A percentile compares a stretch with the other conserved stretches of the same genome.
phyloP scores from a whole-genome alignment of 2,113 vertebrate species.

The Embiotoca jacksoni region DNA sequence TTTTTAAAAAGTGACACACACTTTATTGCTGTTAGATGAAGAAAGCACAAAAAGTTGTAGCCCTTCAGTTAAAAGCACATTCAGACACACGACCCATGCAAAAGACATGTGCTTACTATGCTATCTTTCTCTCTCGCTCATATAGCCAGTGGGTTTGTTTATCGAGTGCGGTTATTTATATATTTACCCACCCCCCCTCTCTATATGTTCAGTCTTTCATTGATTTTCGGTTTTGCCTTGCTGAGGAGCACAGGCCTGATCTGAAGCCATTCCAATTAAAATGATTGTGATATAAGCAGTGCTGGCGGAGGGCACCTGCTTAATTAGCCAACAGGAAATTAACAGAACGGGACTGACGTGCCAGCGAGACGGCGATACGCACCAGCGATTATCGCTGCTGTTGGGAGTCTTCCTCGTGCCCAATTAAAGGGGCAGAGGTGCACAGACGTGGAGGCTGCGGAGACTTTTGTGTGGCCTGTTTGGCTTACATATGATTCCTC shows the following conservation, averaged over 20 bases:
- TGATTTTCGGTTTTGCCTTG: conserved; percentile 40
- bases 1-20: not conserved
- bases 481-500: conserved; percentile 11
- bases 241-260: conserved; percentile 41
- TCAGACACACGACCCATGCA: not conserved
- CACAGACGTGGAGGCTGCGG: conserved; percentile 18
- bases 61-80: conserved; percentile 11
- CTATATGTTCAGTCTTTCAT: conserved; percentile 32
- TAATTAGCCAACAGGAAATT: conserved; percentile 73
- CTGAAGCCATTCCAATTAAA: conserved; percentile 63
- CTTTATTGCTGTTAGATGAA: not conserved
- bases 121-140: not conserved
- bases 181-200: conserved; percentile 10
- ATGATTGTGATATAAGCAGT: conserved; percentile 47
- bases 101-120: not conserved
- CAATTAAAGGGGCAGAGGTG: conserved; percentile 56
- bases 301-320: conserved; percentile 49
- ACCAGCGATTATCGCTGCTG: conserved; percentile 53
- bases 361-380: conserved; percentile 43
- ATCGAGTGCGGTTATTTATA: conserved; percentile 78
- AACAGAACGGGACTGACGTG: conserved; percentile 42
- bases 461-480: conserved; percentile 31
- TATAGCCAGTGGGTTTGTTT: conserved; percentile 49
- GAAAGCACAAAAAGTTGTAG: not conserved
- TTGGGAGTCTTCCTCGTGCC: conserved; percentile 56